phyloP scores from a whole-genome alignment of 2,888 invertebrate genomes.

The Hypsopygia costalis region DNA sequence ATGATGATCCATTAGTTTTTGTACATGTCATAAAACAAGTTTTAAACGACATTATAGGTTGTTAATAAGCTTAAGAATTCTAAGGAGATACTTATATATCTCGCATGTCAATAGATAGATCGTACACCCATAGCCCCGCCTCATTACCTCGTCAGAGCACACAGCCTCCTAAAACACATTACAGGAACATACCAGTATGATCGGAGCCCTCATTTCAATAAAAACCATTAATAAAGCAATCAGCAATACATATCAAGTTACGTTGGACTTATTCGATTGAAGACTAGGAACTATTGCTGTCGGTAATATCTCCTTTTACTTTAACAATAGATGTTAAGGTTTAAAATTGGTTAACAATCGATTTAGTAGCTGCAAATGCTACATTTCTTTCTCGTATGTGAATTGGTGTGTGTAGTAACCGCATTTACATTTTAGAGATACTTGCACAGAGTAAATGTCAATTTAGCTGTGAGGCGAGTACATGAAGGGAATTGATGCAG shows the following conservation, averaged over 20 bases:
- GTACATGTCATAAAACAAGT: conserved; percentile 36
- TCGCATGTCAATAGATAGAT: conserved; percentile 60
- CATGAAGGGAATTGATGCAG: conserved; percentile 65
- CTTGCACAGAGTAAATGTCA: conserved; percentile 75
- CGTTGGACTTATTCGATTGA: conserved; percentile 45
- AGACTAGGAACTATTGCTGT: conserved; percentile 34
- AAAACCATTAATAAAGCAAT: conserved; percentile 66
- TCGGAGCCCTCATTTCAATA: conserved; percentile 62
- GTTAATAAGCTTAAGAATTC: conserved; percentile 54
- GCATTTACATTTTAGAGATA: conserved; percentile 76
- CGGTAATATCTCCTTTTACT: conserved; percentile 25
- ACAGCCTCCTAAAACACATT: conserved; percentile 58
- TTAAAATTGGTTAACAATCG: conserved; percentile 26
- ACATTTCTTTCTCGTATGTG: conserved; percentile 31
- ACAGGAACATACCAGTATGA: conserved; percentile 50
- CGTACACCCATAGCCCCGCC: conserved; percentile 71
- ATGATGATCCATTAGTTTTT: conserved; percentile 19
- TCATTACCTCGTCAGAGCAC: conserved; percentile 66
- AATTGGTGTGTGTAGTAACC: conserved; percentile 68
- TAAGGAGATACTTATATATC: conserved; percentile 44
- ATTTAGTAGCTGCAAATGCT: conserved; percentile 20
- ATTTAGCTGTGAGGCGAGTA: conserved; percentile 52
- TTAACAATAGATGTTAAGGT: conserved; percentile 34
- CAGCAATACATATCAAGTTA: conserved; percentile 63
- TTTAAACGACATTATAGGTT: conserved; percentile 35